A percentile compares a stretch with the other conserved stretches of the same genome.
These are phyloP conservation scores for Pantherophis alleghaniensis DNA, from an alignment of 2,797 vertebrate genomes.

Conservation along the genomic window DNA sequence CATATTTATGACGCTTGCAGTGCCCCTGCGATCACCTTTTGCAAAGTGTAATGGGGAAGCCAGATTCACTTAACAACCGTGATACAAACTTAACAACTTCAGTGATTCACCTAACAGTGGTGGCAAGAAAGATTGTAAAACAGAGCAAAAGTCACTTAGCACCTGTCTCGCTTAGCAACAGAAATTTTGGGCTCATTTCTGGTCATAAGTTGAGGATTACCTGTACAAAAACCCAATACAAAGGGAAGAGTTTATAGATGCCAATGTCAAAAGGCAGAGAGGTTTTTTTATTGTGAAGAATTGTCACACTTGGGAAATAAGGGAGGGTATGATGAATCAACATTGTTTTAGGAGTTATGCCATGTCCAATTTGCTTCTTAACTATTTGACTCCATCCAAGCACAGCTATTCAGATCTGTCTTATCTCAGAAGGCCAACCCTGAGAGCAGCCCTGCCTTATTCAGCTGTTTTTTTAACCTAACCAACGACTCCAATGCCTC, in stretches of 20 bases:
- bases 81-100: too few species aligned
- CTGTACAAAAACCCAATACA: neutral
- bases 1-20: too few species aligned
- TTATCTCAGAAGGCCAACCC: neutral
- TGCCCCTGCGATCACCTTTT: too few species aligned
- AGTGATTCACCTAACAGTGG: too few species aligned
- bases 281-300: neutral
- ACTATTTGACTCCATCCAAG: neutral
- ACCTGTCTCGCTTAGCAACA: too few species aligned
- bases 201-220: too few species aligned
- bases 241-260: neutral
- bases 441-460: neutral
- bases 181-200: too few species aligned
- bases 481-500: neutral
- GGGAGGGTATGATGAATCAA: neutral
- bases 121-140: too few species aligned
- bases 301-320: neutral
- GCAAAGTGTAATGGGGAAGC: too few species aligned
- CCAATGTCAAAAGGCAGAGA: neutral
- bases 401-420: neutral
- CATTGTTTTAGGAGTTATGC: too few species aligned
- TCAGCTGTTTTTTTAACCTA: neutral
- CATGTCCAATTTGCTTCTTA: neutral
- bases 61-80: too few species aligned
- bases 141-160: too few species aligned